Evolutionary conservation across 1,140 invertebrate species (phyloP).

Genomic region (Hestina assimilis): DNA sequence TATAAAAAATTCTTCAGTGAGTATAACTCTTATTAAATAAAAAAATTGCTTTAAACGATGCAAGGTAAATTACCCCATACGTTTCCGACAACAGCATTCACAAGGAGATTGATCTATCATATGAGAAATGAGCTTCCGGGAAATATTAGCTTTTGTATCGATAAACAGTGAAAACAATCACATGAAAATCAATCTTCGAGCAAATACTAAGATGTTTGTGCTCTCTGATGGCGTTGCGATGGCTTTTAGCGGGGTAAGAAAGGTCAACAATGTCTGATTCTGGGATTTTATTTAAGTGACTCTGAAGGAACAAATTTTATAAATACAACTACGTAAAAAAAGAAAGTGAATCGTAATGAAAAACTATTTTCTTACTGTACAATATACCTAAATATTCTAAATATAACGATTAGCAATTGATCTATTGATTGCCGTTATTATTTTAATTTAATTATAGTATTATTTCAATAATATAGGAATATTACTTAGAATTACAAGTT

Average conservation of each 20-base stretch:
- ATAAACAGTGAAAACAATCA: constrained; percentile 19
- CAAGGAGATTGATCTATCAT: background rate
- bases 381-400: too few species aligned
- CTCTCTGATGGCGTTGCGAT: constrained; percentile 12
- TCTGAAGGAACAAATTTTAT: constrained; percentile 10
- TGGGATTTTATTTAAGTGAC: constrained; percentile 14
- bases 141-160: constrained; percentile 9
- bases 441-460: too few species aligned
- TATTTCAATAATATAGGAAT: too few species aligned
- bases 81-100: background rate
- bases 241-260: constrained; percentile 8
- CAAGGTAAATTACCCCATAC: background rate
- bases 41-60: background rate
- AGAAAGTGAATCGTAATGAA: too few species aligned
- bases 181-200: constrained; percentile 22
- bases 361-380: too few species aligned
- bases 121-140: constrained; percentile 9
- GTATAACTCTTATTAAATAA: background rate
- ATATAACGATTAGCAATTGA: too few species aligned
- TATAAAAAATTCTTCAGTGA: too few species aligned
- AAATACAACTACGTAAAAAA: background rate
- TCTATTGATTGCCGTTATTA: too few species aligned
- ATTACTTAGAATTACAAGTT: too few species aligned
- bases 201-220: constrained; percentile 17
- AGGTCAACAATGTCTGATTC: constrained; percentile 14